Conservation (phyloP, 2,888 invertebrate genomes). For the Epinotia bilunana region DNA sequence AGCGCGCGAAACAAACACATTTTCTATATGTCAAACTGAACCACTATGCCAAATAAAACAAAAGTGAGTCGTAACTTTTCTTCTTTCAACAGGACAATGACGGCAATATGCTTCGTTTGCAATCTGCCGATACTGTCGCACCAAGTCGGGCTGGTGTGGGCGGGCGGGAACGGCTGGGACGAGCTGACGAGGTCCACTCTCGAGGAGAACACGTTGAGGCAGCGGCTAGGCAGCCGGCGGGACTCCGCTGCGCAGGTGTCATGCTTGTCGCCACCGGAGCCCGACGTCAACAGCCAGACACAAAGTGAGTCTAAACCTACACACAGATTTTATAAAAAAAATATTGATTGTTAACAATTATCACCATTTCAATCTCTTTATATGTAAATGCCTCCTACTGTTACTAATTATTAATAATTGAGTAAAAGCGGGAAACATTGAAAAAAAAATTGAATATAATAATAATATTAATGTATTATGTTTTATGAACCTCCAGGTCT, state of each 20-base stretch:
- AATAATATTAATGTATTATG: too few species aligned
- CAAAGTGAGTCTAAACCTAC: constrained; percentile 62
- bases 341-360: too few species aligned
- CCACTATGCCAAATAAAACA: background rate
- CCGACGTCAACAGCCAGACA: constrained; percentile 86
- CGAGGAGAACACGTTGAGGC: constrained; percentile 93
- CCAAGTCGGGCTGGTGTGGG: constrained; percentile 97
- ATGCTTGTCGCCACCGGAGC: constrained; percentile 92
- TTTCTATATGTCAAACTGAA: background rate
- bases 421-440: too few species aligned
- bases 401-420: too few species aligned
- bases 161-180: constrained; percentile 97
- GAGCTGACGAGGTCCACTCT: constrained; percentile 93
- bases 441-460: too few species aligned
- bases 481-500: too few species aligned
- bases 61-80: constrained; percentile 46
- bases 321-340: background rate
- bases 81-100: constrained; percentile 91
- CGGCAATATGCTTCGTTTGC: constrained; percentile 98
- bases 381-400: too few species aligned
- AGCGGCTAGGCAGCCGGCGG: constrained; percentile 92
- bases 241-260: constrained; percentile 97
- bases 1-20: background rate
- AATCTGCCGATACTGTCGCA: constrained; percentile 97
- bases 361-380: too few species aligned